Conservation (phyloP, 2,888 invertebrate species). For the Dryococelus australis region DNA sequence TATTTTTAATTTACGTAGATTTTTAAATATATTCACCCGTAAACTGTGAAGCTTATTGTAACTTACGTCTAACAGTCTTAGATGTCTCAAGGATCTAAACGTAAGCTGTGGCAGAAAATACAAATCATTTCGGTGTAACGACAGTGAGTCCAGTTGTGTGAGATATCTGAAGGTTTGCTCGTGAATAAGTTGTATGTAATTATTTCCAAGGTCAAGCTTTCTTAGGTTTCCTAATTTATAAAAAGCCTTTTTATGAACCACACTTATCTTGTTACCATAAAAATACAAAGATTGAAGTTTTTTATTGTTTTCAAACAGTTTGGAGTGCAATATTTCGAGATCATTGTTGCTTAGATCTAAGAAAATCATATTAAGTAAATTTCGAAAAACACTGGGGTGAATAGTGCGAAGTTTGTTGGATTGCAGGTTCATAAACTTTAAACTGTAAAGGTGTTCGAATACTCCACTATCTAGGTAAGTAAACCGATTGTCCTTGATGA, state of each 20-base stretch:
- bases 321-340: not conserved
- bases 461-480: not conserved
- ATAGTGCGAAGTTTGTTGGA: not conserved
- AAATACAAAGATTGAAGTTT: not conserved
- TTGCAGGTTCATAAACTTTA: not conserved
- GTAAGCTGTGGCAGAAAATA: not conserved
- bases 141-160: not conserved
- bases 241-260: not conserved
- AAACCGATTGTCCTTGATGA: not conserved
- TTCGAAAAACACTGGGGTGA: not conserved
- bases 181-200: not conserved
- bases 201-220: not conserved
- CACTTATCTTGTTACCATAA: not conserved
- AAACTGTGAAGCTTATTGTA: constrained; percentile 12
- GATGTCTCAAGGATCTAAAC: not conserved
- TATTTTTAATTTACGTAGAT: not conserved
- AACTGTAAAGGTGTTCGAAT: not conserved
- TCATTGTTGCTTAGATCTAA: not conserved
- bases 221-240: not conserved
- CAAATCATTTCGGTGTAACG: not conserved
- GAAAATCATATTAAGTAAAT: not conserved
- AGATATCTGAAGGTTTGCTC: not conserved
- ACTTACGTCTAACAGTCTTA: not conserved
- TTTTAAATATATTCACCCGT: not conserved
- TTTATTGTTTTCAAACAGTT: constrained; percentile 13